phyloP scores from a whole-genome alignment of 2,797 vertebrate species.

The Anniella stebbinsi region DNA sequence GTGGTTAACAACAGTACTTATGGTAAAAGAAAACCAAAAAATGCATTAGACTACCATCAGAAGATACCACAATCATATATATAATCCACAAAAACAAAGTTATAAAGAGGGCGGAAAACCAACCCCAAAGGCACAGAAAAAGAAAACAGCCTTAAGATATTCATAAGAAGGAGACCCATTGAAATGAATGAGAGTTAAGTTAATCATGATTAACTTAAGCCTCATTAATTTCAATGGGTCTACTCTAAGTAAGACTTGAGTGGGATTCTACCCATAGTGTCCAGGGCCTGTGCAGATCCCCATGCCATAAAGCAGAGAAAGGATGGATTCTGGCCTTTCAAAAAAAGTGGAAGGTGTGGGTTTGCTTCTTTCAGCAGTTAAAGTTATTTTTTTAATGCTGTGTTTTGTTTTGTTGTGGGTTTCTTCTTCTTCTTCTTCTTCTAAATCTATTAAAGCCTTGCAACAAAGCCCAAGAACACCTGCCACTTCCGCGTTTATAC shows the following conservation, averaged over 20 bases:
- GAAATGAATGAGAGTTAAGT: too few species aligned
- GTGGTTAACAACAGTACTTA: not conserved
- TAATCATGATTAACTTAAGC: too few species aligned
- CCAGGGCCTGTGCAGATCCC: not conserved
- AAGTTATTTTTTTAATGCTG: not conserved
- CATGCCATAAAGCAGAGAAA: not conserved
- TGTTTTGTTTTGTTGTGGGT: too few species aligned
- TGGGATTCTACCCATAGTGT: not conserved
- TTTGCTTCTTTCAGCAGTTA: not conserved
- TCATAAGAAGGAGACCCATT: not conserved
- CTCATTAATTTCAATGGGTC: too few species aligned
- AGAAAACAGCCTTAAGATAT: not conserved
- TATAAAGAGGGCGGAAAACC: not conserved
- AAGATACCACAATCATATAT: not conserved
- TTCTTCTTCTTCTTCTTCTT: not conserved
- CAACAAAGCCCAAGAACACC: conserved; percentile 37
- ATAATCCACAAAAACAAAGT: not conserved
- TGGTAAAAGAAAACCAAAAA: not conserved
- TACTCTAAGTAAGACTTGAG: too few species aligned
- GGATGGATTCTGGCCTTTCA: not conserved
- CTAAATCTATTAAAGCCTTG: conserved; percentile 24
- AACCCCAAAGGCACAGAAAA: not conserved
- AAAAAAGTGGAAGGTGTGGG: not conserved
- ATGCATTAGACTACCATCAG: not conserved
- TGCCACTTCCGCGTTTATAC: conserved; percentile 52